Evolutionary conservation across 1,140 invertebrate genomes (phyloP), one percentile per base, ranked within the genome.

Genomic region (Temnothorax nylanderi): DNA sequence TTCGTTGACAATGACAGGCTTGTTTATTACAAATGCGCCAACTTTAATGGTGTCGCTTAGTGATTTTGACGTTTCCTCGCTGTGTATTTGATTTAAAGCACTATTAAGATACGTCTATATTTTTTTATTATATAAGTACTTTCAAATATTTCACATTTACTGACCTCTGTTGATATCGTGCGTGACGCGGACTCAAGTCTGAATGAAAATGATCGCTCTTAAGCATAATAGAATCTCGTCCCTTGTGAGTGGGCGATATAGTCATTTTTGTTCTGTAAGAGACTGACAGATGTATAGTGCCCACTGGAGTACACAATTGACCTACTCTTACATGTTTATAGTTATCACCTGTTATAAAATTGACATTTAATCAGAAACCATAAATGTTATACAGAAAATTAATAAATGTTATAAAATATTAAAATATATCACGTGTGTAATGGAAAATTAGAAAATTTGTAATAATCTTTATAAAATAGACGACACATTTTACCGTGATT

Each of bases 171-270:
- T 96, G 95, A 93, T 96, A 97, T 89, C 96, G 96, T 62, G 95
- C 94, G 91, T 97, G 96, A 89, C 96, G 96, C 32, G 97, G 97
- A 95, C 97, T 98, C 86, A 97, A 94, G 94, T 98, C 97, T 3
- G 97, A 96, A 90, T 97, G 96, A 94, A 99, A 99, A 94, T 99
- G 98, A 95, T 99, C 98, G 94, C 98, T 98, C 93, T 99, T 99
- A 3, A 99, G 93, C 96, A 99, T 97, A 69, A 98, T 97, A 3
- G 97, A 96, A 85, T 97, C 97, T 77, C 96, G 96, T 62, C 96
- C 96, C 11, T 96, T 96, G 75, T 97, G 97, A 87, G 98, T 98
- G 11, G 98, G 98, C 3, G 98, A 97, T 93, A 99, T 98, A 2
- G 98, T 98, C 96, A 99, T 97, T 95, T 98, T 98, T 4, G 98